These are phyloP conservation scores for Gambusia affinis DNA, from an alignment of 2,113 vertebrate species.

Conservation along the genomic window DNA sequence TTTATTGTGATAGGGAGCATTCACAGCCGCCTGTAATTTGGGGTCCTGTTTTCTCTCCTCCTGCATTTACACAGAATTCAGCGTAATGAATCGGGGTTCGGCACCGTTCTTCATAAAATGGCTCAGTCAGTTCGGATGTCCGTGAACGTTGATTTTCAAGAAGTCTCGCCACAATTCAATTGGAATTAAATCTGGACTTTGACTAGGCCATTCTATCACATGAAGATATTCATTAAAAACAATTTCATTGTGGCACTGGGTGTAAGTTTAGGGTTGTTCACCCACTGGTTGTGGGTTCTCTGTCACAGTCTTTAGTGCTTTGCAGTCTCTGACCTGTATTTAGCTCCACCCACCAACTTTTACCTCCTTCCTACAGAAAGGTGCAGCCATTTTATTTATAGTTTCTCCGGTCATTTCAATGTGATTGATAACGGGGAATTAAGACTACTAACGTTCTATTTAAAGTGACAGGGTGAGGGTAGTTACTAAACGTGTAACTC, in stretches of 20 bases:
- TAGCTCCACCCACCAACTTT: too few relatives aligned
- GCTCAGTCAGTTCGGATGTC: not conserved
- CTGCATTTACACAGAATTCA: not conserved
- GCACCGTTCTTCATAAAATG: not conserved
- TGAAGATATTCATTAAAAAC: too few relatives aligned
- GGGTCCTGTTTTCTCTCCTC: slow-evolving; percentile 32
- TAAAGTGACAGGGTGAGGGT: not conserved
- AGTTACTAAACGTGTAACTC: slow-evolving; percentile 1
- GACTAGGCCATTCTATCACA: too few relatives aligned
- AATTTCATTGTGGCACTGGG: too few relatives aligned
- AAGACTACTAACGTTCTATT: slow-evolving; percentile 15
- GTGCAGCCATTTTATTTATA: too few relatives aligned
- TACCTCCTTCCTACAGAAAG: not conserved
- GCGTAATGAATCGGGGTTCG: not conserved
- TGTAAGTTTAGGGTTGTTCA: not conserved
- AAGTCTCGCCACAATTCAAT: too few relatives aligned
- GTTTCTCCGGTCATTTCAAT: not conserved
- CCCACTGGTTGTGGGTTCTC: not conserved
- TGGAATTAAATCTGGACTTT: too few relatives aligned
- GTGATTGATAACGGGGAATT: slow-evolving; percentile 25
- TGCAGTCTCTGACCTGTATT: too few relatives aligned
- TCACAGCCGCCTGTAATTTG: slow-evolving; percentile 56
- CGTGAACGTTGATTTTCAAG: too few relatives aligned
- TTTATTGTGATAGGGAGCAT: slow-evolving; percentile 66
- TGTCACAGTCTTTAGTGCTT: not conserved